Conservation (phyloP, 2,888 invertebrate genomes). For the Cosmorhoe ocellata region DNA sequence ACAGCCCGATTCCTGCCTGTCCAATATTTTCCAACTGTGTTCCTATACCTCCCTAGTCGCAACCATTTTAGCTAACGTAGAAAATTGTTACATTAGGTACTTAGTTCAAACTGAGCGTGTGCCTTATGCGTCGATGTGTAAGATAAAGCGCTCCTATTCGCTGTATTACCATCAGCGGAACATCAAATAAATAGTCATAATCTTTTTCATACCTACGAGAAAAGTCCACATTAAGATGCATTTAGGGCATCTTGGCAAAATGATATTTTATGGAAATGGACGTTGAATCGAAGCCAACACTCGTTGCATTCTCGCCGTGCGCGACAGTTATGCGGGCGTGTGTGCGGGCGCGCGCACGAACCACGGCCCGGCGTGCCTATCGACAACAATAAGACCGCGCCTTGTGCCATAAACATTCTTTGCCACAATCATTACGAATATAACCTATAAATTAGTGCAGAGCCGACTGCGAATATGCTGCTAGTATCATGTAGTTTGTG, state of each 20-base stretch:
- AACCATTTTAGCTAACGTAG: slow-evolving; percentile 54
- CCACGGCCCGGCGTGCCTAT: slow-evolving; percentile 56
- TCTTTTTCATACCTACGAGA: slow-evolving; percentile 34
- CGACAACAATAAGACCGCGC: slow-evolving; percentile 78
- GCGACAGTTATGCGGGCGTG: slow-evolving; percentile 71
- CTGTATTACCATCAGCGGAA: slow-evolving; percentile 43
- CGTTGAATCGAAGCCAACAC: slow-evolving; percentile 72
- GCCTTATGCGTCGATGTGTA: slow-evolving; percentile 13
- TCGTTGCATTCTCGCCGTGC: slow-evolving; percentile 62
- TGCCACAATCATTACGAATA: slow-evolving; percentile 76
- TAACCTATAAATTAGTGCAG: slow-evolving; percentile 77
- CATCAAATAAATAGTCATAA: slow-evolving; percentile 39
- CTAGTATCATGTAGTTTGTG: slow-evolving; percentile 21
- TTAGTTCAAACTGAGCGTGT: slow-evolving; percentile 42
- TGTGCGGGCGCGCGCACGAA: slow-evolving; percentile 59
- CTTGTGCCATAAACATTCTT: slow-evolving; percentile 78
- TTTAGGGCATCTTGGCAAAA: slow-evolving; percentile 59
- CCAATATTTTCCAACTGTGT: slow-evolving; percentile 54
- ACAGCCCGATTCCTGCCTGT: slow-evolving; percentile 59
- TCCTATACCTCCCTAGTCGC: no score
- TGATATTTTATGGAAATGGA: slow-evolving; percentile 78
- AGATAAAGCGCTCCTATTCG: slow-evolving; percentile 24
- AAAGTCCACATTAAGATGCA: slow-evolving; percentile 61
- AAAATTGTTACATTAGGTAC: slow-evolving; percentile 43
- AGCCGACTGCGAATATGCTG: slow-evolving; percentile 61